Conservation (phyloP, 2,888 invertebrate genomes). For the Drosophila mimica region DNA sequence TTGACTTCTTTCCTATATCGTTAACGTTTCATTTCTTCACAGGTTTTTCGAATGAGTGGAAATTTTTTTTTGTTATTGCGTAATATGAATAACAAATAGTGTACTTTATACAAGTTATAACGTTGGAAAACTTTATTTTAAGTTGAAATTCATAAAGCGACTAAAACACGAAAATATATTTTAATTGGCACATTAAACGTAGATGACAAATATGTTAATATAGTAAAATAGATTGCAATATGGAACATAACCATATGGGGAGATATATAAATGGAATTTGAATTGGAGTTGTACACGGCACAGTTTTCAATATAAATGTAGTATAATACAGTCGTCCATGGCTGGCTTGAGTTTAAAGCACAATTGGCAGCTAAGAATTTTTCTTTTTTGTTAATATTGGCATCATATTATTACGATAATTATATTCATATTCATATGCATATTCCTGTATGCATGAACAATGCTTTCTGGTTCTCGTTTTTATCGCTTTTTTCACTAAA, state of each 20-base stretch:
- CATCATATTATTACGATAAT: slow-evolving; percentile 44
- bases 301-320: slow-evolving; percentile 56
- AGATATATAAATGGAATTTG: slow-evolving; percentile 60
- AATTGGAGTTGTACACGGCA: slow-evolving; percentile 53
- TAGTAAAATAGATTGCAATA: slow-evolving; percentile 48
- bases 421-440: slow-evolving; percentile 20
- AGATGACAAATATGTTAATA: slow-evolving; percentile 74
- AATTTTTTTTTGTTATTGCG: slow-evolving; percentile 77
- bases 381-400: slow-evolving; percentile 38
- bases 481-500: slow-evolving; percentile 57
- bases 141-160: slow-evolving; percentile 64
- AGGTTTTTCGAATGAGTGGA: slow-evolving; percentile 77
- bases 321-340: slow-evolving; percentile 76
- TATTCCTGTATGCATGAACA: slow-evolving; percentile 28
- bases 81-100: slow-evolving; percentile 68
- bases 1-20: too few relatives aligned
- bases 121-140: slow-evolving; percentile 76
- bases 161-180: slow-evolving; percentile 69
- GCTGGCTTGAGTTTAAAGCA: slow-evolving; percentile 72
- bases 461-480: slow-evolving; percentile 40
- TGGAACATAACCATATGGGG: slow-evolving; percentile 37
- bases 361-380: slow-evolving; percentile 72
- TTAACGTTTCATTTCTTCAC: not conserved
- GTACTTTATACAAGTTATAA: slow-evolving; percentile 72
- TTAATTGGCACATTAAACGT: slow-evolving; percentile 78